Evolutionary conservation across 2,113 vertebrate species (phyloP), one percentile per base, ranked within the genome.

Genomic region (Notarius quadriscutis): DNA sequence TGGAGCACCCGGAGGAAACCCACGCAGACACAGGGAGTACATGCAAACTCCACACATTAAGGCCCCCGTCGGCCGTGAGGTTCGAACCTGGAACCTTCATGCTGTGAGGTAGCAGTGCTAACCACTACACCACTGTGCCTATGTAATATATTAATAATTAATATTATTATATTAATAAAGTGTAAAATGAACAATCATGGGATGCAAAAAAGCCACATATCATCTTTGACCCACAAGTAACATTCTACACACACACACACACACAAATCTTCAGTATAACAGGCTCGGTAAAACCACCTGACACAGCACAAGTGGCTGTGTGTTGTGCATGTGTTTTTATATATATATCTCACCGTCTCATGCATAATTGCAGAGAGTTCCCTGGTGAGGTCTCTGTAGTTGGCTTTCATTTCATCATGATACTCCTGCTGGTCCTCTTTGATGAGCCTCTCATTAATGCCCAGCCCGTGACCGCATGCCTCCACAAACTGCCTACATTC

Each of bases 351-450:
- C 92, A 99, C 98, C 92, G 97, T 97, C 89, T 99, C 98, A 14
- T 96, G 97, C 98, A 99, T 99, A 94, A 99, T 99, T 95, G 97
- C 96, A 41, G 98, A 98, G 80, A 99, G 96, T 91, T 99, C 97
- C 93, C 96, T 97, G 60, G 96, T 96, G 90, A 99, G 96, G 89
- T 99, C 97, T 92, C 97, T 95, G 90, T 99, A 99, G 94, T 97
- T 99, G 65, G 97, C 97, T 90, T 99, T 99, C 97, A 99, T 99
- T 94, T 99, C 98, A 83, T 99, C 98, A 87, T 99, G 98, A 91
- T 99, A 99, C 91, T 99, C 97, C 90, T 99, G 92, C 87, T 99
- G 98, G 93, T 99, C 98, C 91, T 99, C 98, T 92, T 99, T 99
- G 91, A 99, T 99, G 80, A 99, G 96, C 7, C 97, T 95, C 89